Percentiles rank a stretch among this genome's conserved stretches.
phyloP scores from a whole-genome alignment of 2,797 vertebrate species.

The Orestias chungarensis region DNA sequence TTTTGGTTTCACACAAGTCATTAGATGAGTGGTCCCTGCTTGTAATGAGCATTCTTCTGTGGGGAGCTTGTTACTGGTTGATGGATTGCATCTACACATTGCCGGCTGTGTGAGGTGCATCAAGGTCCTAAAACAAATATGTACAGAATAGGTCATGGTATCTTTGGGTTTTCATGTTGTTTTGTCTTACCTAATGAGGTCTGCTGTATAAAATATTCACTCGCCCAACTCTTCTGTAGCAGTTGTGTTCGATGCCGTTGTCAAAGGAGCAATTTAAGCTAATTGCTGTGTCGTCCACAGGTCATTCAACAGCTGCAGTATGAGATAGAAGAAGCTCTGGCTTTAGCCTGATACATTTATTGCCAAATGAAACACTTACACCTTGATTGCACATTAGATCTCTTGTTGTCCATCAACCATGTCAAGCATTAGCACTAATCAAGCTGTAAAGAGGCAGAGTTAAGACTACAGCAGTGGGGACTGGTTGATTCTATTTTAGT shows the following conservation, averaged over 20 bases:
- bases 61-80: constrained; percentile 51
- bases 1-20: constrained; percentile 30
- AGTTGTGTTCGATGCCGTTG: constrained; percentile 46
- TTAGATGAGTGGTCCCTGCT: constrained; percentile 35
- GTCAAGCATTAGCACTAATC: constrained; percentile 67
- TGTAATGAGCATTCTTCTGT: constrained; percentile 44
- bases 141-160: constrained; percentile 6
- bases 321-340: constrained; percentile 32
- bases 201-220: constrained; percentile 38
- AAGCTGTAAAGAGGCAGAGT: constrained; percentile 51
- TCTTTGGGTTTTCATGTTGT: not conserved
- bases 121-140: constrained; percentile 32
- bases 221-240: constrained; percentile 22
- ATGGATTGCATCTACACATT: constrained; percentile 41
- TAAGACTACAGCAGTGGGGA: constrained; percentile 23
- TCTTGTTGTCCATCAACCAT: constrained; percentile 20
- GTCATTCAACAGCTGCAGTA: constrained; percentile 54
- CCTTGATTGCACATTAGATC: constrained; percentile 50
- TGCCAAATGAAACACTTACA: constrained; percentile 58
- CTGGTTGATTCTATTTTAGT: not conserved
- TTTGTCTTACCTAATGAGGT: constrained; percentile 50
- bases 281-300: constrained; percentile 50
- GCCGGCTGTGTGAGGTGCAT: constrained; percentile 16
- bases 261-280: constrained; percentile 44
- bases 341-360: constrained; percentile 60